phyloP scores from a whole-genome alignment of 2,888 invertebrate species.

The Eledone cirrhosa region DNA sequence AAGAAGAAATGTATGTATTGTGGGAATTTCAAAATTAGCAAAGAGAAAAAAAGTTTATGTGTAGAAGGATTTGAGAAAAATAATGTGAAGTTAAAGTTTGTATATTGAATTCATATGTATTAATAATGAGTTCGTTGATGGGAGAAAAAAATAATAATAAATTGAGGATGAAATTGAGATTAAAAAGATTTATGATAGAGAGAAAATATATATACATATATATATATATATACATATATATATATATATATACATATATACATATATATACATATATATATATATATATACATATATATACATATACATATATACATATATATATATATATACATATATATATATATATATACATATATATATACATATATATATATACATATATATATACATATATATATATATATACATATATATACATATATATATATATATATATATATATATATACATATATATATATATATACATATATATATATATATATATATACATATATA shows the following conservation, averaged over 20 bases:
- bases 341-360: neutral
- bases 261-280: neutral
- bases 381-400: neutral
- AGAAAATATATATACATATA: no score
- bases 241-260: neutral
- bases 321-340: neutral
- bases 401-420: neutral
- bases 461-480: neutral
- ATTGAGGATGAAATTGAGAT: no score
- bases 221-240: neutral
- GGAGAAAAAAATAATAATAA: no score
- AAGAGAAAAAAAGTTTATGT: no score
- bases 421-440: neutral
- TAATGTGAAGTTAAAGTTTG: no score
- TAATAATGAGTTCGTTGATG: no score
- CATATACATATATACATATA: neutral
- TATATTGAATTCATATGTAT: no score
- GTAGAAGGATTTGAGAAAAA: no score
- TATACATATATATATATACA: neutral
- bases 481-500: neutral
- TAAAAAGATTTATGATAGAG: no score
- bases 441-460: neutral
- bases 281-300: slow-evolving; percentile 11
- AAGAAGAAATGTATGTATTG: no score
- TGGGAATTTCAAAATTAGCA: no score